Evolutionary conservation across 2,113 vertebrate species (phyloP).

Genomic region (Climacteris rufus): DNA sequence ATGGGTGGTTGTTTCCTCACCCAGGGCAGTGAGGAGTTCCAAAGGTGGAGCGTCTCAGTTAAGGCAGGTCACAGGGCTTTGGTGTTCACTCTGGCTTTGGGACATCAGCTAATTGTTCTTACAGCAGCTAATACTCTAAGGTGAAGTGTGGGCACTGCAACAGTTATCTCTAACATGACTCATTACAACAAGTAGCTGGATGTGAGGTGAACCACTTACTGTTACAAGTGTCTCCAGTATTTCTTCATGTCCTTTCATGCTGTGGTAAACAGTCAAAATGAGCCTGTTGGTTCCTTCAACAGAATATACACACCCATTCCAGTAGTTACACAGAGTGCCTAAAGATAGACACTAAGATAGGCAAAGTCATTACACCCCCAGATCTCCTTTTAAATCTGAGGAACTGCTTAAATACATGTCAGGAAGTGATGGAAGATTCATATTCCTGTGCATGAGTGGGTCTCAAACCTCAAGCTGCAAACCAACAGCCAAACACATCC

Average conservation of each 20-base stretch:
- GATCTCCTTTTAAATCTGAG: background rate
- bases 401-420: background rate
- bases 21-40: background rate
- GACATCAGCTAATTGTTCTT: background rate
- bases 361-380: background rate
- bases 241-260: background rate
- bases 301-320: background rate
- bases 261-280: background rate
- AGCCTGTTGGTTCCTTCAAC: background rate
- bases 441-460: background rate
- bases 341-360: background rate
- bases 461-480: background rate
- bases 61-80: background rate
- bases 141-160: background rate
- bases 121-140: background rate
- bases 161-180: background rate
- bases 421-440: background rate
- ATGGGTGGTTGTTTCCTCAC: background rate
- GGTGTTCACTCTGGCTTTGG: accelerated
- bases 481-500: background rate
- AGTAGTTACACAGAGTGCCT: background rate
- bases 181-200: background rate
- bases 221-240: background rate
- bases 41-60: background rate
- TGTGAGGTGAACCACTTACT: background rate